Conservation (phyloP, 2,888 invertebrate genomes). For the Brachylomia viminalis region DNA sequence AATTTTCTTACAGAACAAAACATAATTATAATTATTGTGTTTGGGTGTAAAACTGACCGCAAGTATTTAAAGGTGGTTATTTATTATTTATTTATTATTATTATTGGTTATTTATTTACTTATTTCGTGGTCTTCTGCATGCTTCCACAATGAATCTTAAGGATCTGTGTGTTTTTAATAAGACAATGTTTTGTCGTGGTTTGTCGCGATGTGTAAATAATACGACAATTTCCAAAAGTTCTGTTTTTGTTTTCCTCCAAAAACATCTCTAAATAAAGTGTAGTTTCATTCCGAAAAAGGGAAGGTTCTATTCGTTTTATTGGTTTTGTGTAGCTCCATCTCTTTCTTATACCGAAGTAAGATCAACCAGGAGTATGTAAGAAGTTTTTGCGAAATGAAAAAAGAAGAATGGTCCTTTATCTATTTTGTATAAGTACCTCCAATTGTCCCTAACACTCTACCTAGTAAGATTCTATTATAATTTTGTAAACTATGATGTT, state of each 20-base stretch:
- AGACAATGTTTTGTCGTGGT: not conserved
- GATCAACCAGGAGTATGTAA: no score
- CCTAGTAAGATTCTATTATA: no score
- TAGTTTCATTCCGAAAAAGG: not conserved
- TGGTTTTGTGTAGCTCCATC: not conserved
- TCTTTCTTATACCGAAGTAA: not conserved
- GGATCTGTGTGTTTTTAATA: slow-evolving; percentile 7
- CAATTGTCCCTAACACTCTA: no score
- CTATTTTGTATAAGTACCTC: no score
- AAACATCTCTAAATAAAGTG: not conserved
- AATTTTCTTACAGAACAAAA: not conserved
- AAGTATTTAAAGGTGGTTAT: no score
- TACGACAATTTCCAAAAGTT: not conserved
- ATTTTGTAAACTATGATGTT: no score
- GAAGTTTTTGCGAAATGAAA: no score
- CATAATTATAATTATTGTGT: not conserved
- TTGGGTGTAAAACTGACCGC: not conserved
- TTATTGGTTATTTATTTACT: no score
- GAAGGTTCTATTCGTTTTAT: not conserved
- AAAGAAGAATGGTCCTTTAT: no score
- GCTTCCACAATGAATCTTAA: not conserved
- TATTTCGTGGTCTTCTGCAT: not conserved
- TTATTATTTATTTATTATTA: no score
- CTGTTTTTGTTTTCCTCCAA: not conserved
- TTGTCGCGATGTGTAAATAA: not conserved